Evolutionary conservation across 2,888 invertebrate species (phyloP), one percentile per base, ranked within the genome.

Genomic region (Asteroscopus sphinx): DNA sequence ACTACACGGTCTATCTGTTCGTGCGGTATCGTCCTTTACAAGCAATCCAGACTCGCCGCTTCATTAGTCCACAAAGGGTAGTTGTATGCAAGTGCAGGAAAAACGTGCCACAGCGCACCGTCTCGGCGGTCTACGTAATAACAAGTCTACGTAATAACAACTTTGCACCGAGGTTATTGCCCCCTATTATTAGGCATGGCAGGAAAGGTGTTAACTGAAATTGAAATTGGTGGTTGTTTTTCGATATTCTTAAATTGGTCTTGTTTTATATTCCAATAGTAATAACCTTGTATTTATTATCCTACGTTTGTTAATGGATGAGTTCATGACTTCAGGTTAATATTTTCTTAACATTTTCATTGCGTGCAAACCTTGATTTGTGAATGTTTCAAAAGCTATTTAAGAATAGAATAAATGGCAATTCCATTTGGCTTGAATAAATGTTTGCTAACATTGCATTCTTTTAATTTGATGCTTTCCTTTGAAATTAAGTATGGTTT

Each of bases 41-140:
- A 59, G 71, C 54, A 47, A 65, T 65, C 40, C 35, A 56, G 56
- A 59, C 61, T 66, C 30, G 40, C 54, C 62, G 66, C 71, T 73
- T 57, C 62, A 74, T 62, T 73, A 62, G 51, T 39, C 40, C 53
- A 70, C 57, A 70, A 74, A 62, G 59, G 68, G 48, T 48, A 41
- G 54, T 45, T 44, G 40, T 28, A 67, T 57, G 76, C 56, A 72
- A 64, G 64, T 68, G 56, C 40, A 7, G 46, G 33, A 25, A 35
- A 46, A 41, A 17, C 7, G 30, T n/a, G 41, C 21, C 21, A 6
- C 21, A 21, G 5, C 21, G 21, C 21, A 21, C 4, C 21, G 52
- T 69, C 70, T 46, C 45, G 7, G 33, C 12, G 42, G 30, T 32
- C 12, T 17, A 15, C n/a, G 30, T 30, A 35, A 40, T 55, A 28